Evolutionary conservation across 2,113 vertebrate species (phyloP), one percentile per base, ranked within the genome.

Genomic region (Pyxicephalus adspersus): DNA sequence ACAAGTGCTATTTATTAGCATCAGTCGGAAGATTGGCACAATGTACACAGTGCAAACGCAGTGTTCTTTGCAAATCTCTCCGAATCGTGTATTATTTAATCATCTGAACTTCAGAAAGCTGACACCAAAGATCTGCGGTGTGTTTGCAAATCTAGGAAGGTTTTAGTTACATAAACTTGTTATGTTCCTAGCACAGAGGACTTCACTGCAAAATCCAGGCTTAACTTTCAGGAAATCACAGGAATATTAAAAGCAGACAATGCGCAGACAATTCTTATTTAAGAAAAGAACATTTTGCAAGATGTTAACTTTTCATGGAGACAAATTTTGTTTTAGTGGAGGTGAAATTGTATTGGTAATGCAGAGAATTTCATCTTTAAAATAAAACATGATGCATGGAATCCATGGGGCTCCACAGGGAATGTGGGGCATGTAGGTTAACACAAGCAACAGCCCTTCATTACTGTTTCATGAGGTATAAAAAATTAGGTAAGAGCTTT

Each of bases 211-310:
- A 80, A 80, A 71, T 71, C 77, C 67, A 29, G 19, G 57, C 66
- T 80, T 80, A 71, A 71, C 77, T 71, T 51, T 71, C 77, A 80
- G 77, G 77, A 80, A 80, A 80, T 80, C 77, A 68, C 77, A 71
- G 13, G 66, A 80, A 70, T 80, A 71, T 80, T 80, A 70, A 80
- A 70, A 71, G 77, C 67, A 80, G 66, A 38, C 66, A 71, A 63
- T 34, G 65, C 64, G 18, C 64, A 79, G 52, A 79, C 29, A 4
- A n/a, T 58, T 58, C 55, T 58, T 38, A 58, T 74, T 74, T 29
- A 74, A 34, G 28, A 60, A 34, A 15, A 34, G n/a, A 60, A 31
- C n/a, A 28, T 58, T 38, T 74, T 74, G 28, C 18, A 60, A 34
- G 20, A n/a, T 0, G 29, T 15, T 17, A 52, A n/a, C 52, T 73